phyloP scores from a whole-genome alignment of 2,113 vertebrate species.

The Pteronura brasiliensis region DNA sequence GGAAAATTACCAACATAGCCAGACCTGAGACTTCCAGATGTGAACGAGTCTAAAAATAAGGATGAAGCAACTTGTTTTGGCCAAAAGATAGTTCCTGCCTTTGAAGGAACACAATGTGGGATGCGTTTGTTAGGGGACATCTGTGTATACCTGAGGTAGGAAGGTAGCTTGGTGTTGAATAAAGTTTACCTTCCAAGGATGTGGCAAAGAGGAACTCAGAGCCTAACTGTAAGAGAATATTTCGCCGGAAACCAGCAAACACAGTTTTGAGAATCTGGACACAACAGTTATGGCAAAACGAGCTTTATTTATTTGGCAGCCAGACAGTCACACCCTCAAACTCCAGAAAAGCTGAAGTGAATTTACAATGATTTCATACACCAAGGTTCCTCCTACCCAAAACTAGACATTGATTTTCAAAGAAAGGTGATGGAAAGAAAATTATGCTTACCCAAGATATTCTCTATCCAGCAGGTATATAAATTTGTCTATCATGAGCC shows the following conservation, averaged over 20 bases:
- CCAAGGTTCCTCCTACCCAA: neutral
- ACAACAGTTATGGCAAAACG: slow-evolving; percentile 49
- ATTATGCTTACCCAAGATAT: neutral
- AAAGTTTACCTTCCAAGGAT: neutral
- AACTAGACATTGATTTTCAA: neutral
- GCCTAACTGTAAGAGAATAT: neutral
- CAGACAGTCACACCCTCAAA: slow-evolving; percentile 27
- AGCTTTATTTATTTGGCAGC: slow-evolving; percentile 68
- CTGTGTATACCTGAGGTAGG: neutral
- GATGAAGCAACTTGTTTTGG: neutral
- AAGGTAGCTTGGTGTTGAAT: neutral
- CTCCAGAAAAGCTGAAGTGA: neutral
- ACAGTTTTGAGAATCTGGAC: slow-evolving; percentile 62
- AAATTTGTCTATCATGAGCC: neutral
- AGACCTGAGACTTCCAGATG: neutral
- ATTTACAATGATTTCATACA: slow-evolving; percentile 29
- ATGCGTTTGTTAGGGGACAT: neutral
- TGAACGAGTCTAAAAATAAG: neutral
- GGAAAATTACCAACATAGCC: neutral
- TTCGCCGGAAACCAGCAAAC: slow-evolving; percentile 14
- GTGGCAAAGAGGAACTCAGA: neutral
- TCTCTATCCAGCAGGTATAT: neutral
- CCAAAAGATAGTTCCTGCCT: neutral
- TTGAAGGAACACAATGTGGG: neutral
- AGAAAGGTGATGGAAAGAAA: neutral